Evolutionary conservation across 2,113 vertebrate species (phyloP).

Genomic region (Meles meles): DNA sequence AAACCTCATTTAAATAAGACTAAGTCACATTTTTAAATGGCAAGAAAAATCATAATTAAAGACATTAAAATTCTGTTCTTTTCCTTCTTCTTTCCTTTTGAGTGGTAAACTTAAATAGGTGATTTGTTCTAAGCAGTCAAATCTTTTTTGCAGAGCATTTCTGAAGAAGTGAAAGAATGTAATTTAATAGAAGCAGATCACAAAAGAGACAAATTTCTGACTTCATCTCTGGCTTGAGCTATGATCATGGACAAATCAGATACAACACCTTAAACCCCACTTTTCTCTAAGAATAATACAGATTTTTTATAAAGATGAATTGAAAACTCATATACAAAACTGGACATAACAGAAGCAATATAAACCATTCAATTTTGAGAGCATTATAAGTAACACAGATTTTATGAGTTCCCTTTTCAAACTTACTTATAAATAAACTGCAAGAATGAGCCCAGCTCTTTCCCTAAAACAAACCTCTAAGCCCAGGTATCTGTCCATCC

Average conservation of each 20-base stretch:
- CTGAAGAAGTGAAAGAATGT: not conserved
- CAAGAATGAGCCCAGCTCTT: not conserved
- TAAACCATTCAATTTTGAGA: slow-evolving; percentile 36
- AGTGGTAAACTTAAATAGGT: not conserved
- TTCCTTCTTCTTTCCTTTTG: not conserved
- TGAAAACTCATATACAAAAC: slow-evolving; percentile 32
- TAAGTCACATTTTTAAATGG: slow-evolving; percentile 24
- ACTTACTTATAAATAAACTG: slow-evolving; percentile 4
- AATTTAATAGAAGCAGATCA: slow-evolving; percentile 19
- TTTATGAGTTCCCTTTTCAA: not conserved
- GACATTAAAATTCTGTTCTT: not conserved
- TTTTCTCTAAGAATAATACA: slow-evolving; percentile 23
- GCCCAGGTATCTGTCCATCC: not conserved
- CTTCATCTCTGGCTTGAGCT: not conserved
- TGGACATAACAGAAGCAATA: slow-evolving; percentile 14
- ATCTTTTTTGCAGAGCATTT: not conserved
- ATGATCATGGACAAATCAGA: slow-evolving; percentile 4
- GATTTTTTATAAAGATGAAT: slow-evolving; percentile 28
- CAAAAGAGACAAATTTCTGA: slow-evolving; percentile 16
- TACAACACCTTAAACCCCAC: not conserved
- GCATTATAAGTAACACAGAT: not conserved
- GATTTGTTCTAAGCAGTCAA: not conserved
- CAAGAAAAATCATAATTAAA: not conserved
- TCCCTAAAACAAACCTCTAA: not conserved
- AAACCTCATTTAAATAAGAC: not conserved